Percentiles rank a stretch among this genome's conserved stretches.
phyloP scores from a whole-genome alignment of 1,140 invertebrate species.

The Aphelenchoides fujianensis region DNA sequence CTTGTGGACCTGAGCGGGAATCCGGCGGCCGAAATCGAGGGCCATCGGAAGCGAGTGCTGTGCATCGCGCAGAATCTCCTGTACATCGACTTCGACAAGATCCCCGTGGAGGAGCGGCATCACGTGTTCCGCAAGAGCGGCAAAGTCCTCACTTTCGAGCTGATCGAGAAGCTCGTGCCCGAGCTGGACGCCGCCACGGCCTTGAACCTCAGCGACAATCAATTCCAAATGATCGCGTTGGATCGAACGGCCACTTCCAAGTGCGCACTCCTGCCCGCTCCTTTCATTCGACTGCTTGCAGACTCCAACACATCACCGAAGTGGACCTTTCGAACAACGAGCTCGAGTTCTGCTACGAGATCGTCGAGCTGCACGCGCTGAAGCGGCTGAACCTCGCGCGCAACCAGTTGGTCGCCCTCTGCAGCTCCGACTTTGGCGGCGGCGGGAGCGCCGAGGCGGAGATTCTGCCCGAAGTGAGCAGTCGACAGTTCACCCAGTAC shows the following conservation, averaged over 20 bases:
- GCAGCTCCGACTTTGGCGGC: conserved; percentile 19
- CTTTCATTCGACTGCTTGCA: conserved; percentile 15
- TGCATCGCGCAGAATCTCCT: conserved; percentile 15
- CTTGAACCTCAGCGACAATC: conserved; percentile 18
- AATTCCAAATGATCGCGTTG: conserved; percentile 44
- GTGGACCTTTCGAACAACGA: conserved; percentile 35
- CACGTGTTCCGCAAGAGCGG: conserved; percentile 28
- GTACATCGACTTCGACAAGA: conserved; percentile 34
- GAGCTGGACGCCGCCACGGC: conserved; percentile 6
- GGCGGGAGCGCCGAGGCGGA: conserved; percentile 18
- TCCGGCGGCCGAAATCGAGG: conserved; percentile 31
- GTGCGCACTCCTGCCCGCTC: no score
- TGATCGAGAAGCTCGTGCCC: conserved; percentile 31
- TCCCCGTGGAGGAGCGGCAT: conserved; percentile 24
- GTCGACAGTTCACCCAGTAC: no score
- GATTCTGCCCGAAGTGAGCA: conserved; percentile 36
- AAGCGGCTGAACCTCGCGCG: conserved; percentile 24
- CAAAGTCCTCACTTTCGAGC: conserved; percentile 41
- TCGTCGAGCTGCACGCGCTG: conserved; percentile 29
- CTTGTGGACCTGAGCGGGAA: conserved; percentile 31
- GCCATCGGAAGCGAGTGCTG: conserved; percentile 30
- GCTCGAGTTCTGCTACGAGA: conserved; percentile 32
- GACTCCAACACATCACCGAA: conserved; percentile 37
- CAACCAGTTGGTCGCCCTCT: conserved; percentile 28
- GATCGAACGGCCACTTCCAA: conserved; percentile 37